These are phyloP conservation scores for Phytoseiulus persimilis DNA, from an alignment of 2,888 invertebrate species.

Conservation along the genomic window DNA sequence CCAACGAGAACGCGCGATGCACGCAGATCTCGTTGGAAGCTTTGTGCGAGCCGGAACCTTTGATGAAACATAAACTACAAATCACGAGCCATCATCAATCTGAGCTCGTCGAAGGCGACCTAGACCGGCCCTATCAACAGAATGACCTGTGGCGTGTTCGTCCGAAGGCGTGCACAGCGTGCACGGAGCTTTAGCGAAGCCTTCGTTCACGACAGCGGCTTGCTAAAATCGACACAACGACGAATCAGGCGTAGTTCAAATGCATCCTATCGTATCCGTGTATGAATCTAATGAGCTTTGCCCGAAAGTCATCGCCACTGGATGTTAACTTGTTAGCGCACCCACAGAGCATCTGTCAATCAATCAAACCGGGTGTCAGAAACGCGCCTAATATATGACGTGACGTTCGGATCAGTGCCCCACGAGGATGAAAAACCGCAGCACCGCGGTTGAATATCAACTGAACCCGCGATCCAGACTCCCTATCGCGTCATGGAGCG, in stretches of 20 bases:
- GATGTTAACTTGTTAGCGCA: too few species aligned
- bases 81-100: neutral
- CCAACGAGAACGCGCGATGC: neutral
- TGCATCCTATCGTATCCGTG: too few species aligned
- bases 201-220: neutral
- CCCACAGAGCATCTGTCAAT: too few species aligned
- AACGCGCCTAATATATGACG: too few species aligned
- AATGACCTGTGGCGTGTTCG: neutral
- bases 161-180: neutral
- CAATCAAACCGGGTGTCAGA: too few species aligned
- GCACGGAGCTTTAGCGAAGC: neutral
- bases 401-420: neutral
- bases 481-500: neutral
- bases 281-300: too few species aligned
- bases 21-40: neutral
- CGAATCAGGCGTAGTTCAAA: too few species aligned
- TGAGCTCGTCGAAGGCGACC: neutral
- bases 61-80: neutral
- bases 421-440: neutral
- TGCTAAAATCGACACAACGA: neutral
- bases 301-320: too few species aligned
- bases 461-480: neutral
- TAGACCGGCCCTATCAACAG: neutral
- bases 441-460: neutral
- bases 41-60: neutral